Conservation (phyloP, 2,888 invertebrate species). For the Escarpia spicata region DNA sequence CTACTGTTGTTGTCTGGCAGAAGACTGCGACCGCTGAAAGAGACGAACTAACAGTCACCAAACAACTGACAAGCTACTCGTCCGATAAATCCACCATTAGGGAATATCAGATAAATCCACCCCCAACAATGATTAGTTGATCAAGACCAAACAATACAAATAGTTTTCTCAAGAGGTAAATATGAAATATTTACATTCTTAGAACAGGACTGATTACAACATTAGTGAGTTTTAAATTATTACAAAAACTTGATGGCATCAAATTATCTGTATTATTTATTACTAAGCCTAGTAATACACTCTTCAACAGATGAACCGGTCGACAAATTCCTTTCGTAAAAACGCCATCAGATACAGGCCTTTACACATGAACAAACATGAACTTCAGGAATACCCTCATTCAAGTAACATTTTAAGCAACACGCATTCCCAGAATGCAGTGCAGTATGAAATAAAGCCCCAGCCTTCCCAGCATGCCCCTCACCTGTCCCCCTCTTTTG, state of each 20-base stretch:
- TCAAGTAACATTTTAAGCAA: neutral
- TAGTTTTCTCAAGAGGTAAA: no score
- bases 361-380: neutral
- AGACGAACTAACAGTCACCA: neutral
- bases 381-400: neutral
- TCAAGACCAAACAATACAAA: no score
- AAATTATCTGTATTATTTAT: neutral
- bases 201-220: no score
- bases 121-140: no score
- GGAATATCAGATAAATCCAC: no score
- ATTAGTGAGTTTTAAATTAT: no score
- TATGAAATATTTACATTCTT: no score
- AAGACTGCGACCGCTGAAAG: neutral
- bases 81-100: neutral
- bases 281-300: neutral
- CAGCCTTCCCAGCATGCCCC: neutral
- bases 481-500: constrained; percentile 41
- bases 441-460: neutral
- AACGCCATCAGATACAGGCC: no score
- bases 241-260: neutral
- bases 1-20: neutral
- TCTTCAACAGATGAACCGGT: neutral
- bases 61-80: neutral
- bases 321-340: no score
- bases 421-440: neutral